Evolutionary conservation across 2,888 invertebrate species (phyloP).

Genomic region (Andrena camellia): DNA sequence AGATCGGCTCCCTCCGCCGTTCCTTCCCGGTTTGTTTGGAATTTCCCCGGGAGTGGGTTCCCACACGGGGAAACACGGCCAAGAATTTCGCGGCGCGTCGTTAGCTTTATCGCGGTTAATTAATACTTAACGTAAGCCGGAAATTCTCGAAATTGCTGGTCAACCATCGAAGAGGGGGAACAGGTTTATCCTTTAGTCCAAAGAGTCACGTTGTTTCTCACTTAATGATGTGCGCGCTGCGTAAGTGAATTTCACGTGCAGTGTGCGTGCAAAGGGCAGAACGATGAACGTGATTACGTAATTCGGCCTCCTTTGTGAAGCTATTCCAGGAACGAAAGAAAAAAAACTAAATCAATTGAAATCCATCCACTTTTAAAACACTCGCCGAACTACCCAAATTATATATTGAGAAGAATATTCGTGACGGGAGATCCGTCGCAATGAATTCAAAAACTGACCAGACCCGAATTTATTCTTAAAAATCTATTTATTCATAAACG

Average conservation of each 20-base stretch:
- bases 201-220: conserved; percentile 32
- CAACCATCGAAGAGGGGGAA: background rate
- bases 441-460: no score
- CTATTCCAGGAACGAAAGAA: background rate
- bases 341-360: background rate
- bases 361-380: background rate
- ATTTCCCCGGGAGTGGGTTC: background rate
- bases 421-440: no score
- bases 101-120: conserved; percentile 45
- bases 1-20: background rate
- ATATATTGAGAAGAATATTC: no score
- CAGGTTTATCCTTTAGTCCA: conserved; percentile 22
- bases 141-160: conserved; percentile 47
- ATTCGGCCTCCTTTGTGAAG: background rate
- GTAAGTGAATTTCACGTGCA: conserved; percentile 20
- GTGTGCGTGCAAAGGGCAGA: conserved; percentile 7
- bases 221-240: conserved; percentile 29
- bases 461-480: no score
- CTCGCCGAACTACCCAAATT: no score
- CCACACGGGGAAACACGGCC: background rate
- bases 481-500: no score
- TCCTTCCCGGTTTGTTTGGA: background rate
- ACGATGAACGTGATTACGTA: background rate
- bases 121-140: conserved; percentile 42
- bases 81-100: conserved; percentile 18